Percentiles rank a stretch among this genome's conserved stretches.
phyloP scores from a whole-genome alignment of 2,113 vertebrate species.

The Poicephalus gulielmi region DNA sequence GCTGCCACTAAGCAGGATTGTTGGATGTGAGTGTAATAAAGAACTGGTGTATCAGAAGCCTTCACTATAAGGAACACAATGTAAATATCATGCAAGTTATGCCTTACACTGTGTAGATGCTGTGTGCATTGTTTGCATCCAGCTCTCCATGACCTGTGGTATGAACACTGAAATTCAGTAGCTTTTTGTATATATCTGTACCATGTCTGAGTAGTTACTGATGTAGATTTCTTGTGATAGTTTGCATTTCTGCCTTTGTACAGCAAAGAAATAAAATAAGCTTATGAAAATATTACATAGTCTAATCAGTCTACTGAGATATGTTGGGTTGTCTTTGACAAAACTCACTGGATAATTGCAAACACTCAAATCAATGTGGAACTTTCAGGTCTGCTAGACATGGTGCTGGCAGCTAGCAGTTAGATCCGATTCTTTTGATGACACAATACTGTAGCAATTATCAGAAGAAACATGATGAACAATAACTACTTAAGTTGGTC shows the following conservation, averaged over 20 bases:
- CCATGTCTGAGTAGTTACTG: not conserved
- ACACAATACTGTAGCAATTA: not conserved
- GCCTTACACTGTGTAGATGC: conserved; percentile 13
- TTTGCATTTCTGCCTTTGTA: conserved; percentile 51
- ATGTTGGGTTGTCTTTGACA: not conserved
- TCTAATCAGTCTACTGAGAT: not conserved
- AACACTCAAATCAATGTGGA: not conserved
- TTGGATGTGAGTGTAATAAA: not conserved
- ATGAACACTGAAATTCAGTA: not conserved
- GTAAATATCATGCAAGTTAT: not conserved
- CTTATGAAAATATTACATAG: not conserved
- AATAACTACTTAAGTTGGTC: not conserved
- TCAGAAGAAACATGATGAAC: not conserved
- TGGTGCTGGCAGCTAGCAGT: not conserved
- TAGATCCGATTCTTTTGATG: not conserved
- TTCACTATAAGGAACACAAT: not conserved
- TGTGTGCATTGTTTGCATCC: conserved; percentile 18
- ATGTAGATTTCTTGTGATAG: conserved; percentile 3
- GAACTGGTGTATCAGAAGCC: not conserved
- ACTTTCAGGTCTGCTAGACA: not conserved
- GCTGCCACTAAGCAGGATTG: not conserved
- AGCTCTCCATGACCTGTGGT: not conserved
- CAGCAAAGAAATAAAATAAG: conserved; percentile 53
- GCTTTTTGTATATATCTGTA: conserved; percentile 38
- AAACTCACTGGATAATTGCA: not conserved